Conservation (phyloP, 2,113 vertebrate genomes). For the Spilogale gracilis region DNA sequence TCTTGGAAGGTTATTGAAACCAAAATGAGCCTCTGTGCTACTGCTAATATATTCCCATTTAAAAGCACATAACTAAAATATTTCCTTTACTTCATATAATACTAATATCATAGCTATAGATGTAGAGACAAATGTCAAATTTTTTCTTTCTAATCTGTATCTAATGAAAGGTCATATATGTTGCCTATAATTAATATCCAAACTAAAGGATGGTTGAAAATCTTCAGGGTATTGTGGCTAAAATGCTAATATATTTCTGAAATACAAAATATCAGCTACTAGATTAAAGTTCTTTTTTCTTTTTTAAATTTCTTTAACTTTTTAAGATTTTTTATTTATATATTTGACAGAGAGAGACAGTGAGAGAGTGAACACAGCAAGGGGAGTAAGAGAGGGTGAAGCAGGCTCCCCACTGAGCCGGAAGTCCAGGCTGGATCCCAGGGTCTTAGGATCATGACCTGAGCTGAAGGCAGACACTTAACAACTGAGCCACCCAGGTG, state of each 20-base stretch:
- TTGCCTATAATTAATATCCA: neutral
- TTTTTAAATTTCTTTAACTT: no score
- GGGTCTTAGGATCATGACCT: no score
- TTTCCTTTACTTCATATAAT: neutral
- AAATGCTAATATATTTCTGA: neutral
- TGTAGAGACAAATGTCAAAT: neutral
- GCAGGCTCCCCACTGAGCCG: no score
- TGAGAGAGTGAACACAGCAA: no score
- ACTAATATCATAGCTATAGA: neutral
- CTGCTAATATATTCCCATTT: neutral
- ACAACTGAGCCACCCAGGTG: no score
- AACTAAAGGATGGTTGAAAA: neutral
- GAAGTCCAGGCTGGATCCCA: no score
- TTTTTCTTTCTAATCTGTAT: neutral
- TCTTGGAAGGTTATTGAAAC: neutral
- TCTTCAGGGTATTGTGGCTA: neutral
- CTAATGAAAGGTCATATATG: neutral
- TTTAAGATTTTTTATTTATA: no score
- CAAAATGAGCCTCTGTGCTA: neutral
- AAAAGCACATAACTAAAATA: slow-evolving; percentile 22
- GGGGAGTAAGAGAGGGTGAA: no score
- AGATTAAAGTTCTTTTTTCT: neutral
- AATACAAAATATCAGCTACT: neutral
- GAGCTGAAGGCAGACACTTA: no score
- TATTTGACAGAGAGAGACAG: no score